A percentile compares a stretch with the other conserved stretches of the same genome.
phyloP scores from a whole-genome alignment of 2,888 invertebrate genomes.

The Buathra laborator region DNA sequence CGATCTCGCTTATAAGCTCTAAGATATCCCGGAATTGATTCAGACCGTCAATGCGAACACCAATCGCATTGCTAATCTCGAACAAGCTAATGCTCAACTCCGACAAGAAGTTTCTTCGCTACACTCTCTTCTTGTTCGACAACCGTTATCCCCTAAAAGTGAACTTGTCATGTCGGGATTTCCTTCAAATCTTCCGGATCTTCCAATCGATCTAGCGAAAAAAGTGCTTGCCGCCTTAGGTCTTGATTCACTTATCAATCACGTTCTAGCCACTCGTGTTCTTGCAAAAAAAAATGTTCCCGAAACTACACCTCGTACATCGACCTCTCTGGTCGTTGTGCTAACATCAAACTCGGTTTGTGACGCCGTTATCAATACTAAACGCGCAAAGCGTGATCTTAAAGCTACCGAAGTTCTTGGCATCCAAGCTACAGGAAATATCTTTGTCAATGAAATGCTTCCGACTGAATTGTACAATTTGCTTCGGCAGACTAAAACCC shows the following conservation, averaged over 20 bases:
- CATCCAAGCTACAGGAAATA: not conserved
- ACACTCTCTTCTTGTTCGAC: not conserved
- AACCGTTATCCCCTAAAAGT: not conserved
- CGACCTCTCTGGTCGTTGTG: not conserved
- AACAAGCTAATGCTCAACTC: not conserved
- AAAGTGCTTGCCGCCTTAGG: not conserved
- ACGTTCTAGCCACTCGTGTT: not conserved
- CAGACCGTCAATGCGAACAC: not conserved
- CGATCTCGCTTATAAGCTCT: not conserved
- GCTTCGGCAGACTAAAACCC: not conserved
- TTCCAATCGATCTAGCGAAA: not conserved
- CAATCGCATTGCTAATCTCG: not conserved
- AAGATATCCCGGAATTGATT: not conserved
- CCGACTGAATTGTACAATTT: not conserved
- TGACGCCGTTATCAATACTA: not conserved
- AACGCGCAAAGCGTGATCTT: not conserved
- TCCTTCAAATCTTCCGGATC: not conserved
- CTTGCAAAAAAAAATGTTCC: not conserved
- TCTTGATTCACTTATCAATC: not conserved
- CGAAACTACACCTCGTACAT: not conserved
- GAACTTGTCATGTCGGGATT: not conserved
- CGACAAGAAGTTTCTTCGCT: not conserved
- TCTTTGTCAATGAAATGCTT: slow-evolving; percentile 20
- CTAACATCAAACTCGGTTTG: not conserved
- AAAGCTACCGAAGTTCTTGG: not conserved